These are phyloP conservation scores for Catalaphyllia jardinei DNA, from an alignment of 64 coral and sea anemone genomes.

Conservation along the genomic window DNA sequence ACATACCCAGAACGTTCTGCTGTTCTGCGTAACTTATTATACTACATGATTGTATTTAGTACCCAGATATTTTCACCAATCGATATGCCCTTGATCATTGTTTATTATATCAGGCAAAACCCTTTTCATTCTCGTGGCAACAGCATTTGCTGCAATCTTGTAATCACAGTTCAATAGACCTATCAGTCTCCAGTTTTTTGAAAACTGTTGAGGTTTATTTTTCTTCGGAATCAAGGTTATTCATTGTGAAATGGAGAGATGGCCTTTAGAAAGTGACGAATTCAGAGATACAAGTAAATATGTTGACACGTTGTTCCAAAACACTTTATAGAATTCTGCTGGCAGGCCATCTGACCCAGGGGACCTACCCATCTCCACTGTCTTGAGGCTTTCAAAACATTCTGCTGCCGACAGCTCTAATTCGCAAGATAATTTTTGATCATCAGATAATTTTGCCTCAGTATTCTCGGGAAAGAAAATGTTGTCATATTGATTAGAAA, in stretches of 20 bases:
- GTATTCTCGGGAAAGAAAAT: neutral
- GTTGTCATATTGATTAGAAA: neutral
- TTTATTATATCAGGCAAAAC: no score
- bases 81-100: no score
- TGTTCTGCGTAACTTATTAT: no score
- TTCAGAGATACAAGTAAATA: slow-evolving; percentile 6
- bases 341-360: slow-evolving; percentile 17
- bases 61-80: no score
- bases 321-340: slow-evolving; percentile 24
- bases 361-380: slow-evolving; percentile 19
- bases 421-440: slow-evolving; percentile 6
- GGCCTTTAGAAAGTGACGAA: neutral
- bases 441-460: neutral
- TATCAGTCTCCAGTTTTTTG: neutral
- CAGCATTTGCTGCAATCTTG: no score
- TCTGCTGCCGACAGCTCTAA: slow-evolving; percentile 3
- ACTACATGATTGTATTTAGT: no score
- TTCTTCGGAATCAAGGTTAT: slow-evolving; percentile 12
- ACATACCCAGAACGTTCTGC: no score
- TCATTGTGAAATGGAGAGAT: slow-evolving; percentile 6
- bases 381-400: slow-evolving; percentile 26
- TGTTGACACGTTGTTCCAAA: slow-evolving; percentile 24
- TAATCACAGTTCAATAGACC: no score
- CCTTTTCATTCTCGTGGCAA: no score
- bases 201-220: neutral